Evolutionary conservation across 2,113 vertebrate genomes (phyloP), one percentile per base, ranked within the genome.

Genomic region (Leptosomus discolor): DNA sequence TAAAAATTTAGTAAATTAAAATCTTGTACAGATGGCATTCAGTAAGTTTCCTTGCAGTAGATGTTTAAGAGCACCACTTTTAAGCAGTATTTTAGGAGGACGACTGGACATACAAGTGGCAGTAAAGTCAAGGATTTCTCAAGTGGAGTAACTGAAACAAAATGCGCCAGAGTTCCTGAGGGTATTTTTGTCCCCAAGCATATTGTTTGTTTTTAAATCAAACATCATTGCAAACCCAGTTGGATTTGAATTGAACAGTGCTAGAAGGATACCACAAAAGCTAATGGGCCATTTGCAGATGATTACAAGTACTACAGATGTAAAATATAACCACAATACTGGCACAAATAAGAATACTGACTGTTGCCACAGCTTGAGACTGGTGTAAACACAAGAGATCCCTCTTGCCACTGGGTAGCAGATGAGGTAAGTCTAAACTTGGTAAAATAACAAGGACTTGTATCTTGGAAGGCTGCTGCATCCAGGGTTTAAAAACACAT

Each of bases 151-250:
- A 97, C 16, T 69, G 48, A 48, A 77, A 24, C 26, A 84, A 95
- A 80, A 53, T 12, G 73, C 2, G 1, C 13, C 34, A 61, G 51
- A 96, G 56, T 84, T 88, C 67, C 78, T 95, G 11, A 71, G 21
- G 69, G 53, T 88, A 73, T 88, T 96, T 96, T 85, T 50, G 82
- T 78, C 37, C 71, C 34, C 11, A 90, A 90, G 79, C 5, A 36
- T 70, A 88, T 5, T 78, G 57, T 63, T 73, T 23, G 16, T 30
- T 93, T 96, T 97, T 57, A 85, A 97, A 85, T 70, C 94, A 85
- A 90, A n/a, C 6, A 74, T 60, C 83, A 97, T 43, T 73, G 74
- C 78, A 98, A 97, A 97, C 57, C 34, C 95, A 95, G 45, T 23
- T 92, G 39, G 43, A 92, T 88, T 96, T 95, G 65, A 89, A 96